Evolutionary conservation across 2,888 invertebrate species (phyloP), one percentile per base, ranked within the genome.

Genomic region (Carcina quercana): DNA sequence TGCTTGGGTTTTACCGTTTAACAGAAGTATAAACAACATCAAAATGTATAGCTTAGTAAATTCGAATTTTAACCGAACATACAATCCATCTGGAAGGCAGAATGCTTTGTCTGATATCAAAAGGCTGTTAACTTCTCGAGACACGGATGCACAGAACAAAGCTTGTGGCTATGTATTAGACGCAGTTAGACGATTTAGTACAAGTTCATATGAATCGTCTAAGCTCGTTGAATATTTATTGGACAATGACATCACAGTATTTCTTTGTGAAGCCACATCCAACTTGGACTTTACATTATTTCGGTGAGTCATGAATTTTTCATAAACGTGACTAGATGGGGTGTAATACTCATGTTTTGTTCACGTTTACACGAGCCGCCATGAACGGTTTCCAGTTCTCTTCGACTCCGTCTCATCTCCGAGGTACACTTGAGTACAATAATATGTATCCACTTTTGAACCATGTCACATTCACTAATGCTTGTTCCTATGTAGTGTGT

Each of bases 91-190:
- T 47, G 62, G 60, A 13, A 62, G 58, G 31, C 69, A 71, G 47
- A 82, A 80, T 57, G 76, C 71, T 25, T 53, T 83, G 28, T 63
- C 75, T 3, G 70, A 79, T 42, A 71, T 83, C 37, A 83, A 83
- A 56, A 61, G 74, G 38, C 44, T 80, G 22, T 42, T 83, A 15
- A 75, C 75, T 30, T 79, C 70, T 20, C 65, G 83, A 12, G 80
- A 82, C 32, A 69, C 68, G 2, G 50, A 50, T 8, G 59, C 65
- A 1, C 83, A 82, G 56, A 75, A 56, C 40, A 78, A 74, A 56
- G 82, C 80, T 5, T 82, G 82, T 34, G 68, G 63, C 6, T 82
- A 73, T 47, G 45, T 82, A 21, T 60, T 70, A 21, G 74, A 78
- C 62, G 71, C 76, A 19, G 51, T 80, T 13, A 63, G 45, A 30